These are phyloP conservation scores for Columba guinea DNA, from an alignment of 2,797 vertebrate genomes.

Conservation along the genomic window DNA sequence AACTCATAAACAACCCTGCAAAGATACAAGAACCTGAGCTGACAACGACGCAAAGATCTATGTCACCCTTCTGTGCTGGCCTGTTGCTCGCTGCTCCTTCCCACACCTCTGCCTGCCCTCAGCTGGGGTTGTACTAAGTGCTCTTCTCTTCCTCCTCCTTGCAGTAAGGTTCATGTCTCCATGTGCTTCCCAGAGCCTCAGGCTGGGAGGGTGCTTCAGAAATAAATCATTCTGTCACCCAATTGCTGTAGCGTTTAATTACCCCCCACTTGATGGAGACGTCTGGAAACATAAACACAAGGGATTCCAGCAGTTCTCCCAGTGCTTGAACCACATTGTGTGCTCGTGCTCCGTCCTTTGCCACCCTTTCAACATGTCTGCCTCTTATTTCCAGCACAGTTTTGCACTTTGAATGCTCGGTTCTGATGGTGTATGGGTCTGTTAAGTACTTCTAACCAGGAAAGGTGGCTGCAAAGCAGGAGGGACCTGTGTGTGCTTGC, in stretches of 20 bases:
- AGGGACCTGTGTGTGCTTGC: neutral
- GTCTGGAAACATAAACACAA: conserved; percentile 47
- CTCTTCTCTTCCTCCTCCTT: neutral
- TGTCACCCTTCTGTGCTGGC: neutral
- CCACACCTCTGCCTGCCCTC: neutral
- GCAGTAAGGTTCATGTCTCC: neutral
- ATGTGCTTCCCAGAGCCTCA: conserved; percentile 30
- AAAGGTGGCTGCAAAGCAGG: neutral
- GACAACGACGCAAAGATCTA: neutral
- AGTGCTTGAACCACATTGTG: neutral
- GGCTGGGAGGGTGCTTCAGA: conserved; percentile 25
- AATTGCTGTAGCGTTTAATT: conserved; percentile 52
- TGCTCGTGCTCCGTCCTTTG: neutral
- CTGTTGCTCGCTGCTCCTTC: neutral
- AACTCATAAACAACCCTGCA: neutral
- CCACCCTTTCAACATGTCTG: neutral
- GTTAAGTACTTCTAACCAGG: neutral
- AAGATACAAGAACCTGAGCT: neutral
- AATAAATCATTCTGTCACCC: conserved; percentile 55
- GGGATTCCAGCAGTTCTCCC: conserved; percentile 35
- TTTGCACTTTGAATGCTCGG: neutral
- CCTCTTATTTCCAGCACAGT: neutral
- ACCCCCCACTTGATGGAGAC: conserved; percentile 9
- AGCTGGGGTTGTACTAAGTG: fast-evolving
- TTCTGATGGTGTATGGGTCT: neutral